Percentiles rank a stretch among this genome's conserved stretches.
These are phyloP conservation scores for Drosophila macrospina DNA, from an alignment of 2,888 invertebrate genomes.

Conservation along the genomic window DNA sequence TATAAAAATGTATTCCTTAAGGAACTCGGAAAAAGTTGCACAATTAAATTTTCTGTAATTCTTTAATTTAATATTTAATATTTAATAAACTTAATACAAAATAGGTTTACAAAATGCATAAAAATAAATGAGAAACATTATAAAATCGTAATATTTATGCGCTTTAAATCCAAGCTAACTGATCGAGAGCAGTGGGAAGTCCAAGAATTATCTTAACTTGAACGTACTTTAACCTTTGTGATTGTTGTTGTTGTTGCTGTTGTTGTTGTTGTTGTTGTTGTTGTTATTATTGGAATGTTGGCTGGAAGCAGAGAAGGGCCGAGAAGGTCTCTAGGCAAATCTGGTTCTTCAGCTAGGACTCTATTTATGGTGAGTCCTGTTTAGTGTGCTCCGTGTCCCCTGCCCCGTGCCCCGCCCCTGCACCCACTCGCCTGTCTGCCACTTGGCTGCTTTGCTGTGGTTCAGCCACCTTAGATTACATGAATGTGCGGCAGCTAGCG, in stretches of 20 bases:
- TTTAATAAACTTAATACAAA: too few species aligned
- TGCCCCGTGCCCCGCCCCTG: background rate
- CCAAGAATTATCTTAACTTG: background rate
- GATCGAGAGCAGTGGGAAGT: too few species aligned
- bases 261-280: slow-evolving; percentile 13
- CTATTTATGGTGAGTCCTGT: slow-evolving; percentile 60
- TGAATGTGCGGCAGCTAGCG: slow-evolving; percentile 17
- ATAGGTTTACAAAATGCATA: too few species aligned
- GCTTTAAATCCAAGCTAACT: too few species aligned
- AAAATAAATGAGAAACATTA: too few species aligned
- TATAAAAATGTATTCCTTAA: too few species aligned
- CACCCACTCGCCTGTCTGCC: background rate
- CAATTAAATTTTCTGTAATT: too few species aligned
- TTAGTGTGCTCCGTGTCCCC: slow-evolving; percentile 15
- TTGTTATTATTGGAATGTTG: background rate
- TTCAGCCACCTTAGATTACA: slow-evolving; percentile 56
- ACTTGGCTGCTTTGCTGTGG: slow-evolving; percentile 14
- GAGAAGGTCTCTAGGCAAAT: slow-evolving; percentile 19
- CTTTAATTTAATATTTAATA: too few species aligned
- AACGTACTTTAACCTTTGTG: background rate
- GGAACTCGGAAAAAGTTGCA: too few species aligned
- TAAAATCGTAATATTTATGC: too few species aligned
- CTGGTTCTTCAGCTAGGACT: slow-evolving; percentile 51
- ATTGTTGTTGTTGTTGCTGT: slow-evolving; percentile 4
- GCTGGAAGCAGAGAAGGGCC: background rate